phyloP scores from a whole-genome alignment of 2,888 invertebrate genomes.

The Gymnosoma rotundatum region DNA sequence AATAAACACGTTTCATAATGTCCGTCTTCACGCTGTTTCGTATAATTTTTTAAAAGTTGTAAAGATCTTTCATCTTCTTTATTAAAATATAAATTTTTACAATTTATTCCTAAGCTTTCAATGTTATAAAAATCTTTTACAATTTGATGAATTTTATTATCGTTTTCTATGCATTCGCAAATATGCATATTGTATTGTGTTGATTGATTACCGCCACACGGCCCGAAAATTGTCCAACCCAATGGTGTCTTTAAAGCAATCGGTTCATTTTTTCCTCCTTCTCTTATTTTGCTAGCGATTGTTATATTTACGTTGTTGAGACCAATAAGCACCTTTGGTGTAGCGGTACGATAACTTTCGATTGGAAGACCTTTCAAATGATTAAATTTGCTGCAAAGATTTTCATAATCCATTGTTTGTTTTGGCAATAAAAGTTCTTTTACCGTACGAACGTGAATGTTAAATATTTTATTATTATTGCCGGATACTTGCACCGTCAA shows the following conservation, averaged over 20 bases:
- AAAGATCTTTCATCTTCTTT: too few species aligned
- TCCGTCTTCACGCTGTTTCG: too few species aligned
- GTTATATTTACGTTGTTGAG: constrained; percentile 42
- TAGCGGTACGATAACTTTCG: constrained; percentile 30
- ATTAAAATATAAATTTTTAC: too few species aligned
- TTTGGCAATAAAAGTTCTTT: constrained; percentile 37
- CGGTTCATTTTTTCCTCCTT: constrained; percentile 36
- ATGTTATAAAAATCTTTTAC: too few species aligned
- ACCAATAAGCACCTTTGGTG: constrained; percentile 43
- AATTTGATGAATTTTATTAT: too few species aligned
- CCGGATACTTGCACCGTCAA: constrained; percentile 50
- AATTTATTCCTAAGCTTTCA: too few species aligned
- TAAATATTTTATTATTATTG: constrained; percentile 25
- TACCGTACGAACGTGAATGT: constrained; percentile 45
- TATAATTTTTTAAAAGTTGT: too few species aligned
- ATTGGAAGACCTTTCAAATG: constrained; percentile 48
- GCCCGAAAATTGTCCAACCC: not conserved
- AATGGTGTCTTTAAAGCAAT: not conserved
- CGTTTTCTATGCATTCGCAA: too few species aligned
- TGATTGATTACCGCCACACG: too few species aligned
- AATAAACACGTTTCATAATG: too few species aligned
- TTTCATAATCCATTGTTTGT: constrained; percentile 38
- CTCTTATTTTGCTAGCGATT: constrained; percentile 26
- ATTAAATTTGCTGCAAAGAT: constrained; percentile 23
- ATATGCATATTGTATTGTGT: too few species aligned